Percentiles rank a stretch among this genome's conserved stretches.
Evolutionary conservation across 2,113 vertebrate species (phyloP).

Genomic region (Menidia beryllina): DNA sequence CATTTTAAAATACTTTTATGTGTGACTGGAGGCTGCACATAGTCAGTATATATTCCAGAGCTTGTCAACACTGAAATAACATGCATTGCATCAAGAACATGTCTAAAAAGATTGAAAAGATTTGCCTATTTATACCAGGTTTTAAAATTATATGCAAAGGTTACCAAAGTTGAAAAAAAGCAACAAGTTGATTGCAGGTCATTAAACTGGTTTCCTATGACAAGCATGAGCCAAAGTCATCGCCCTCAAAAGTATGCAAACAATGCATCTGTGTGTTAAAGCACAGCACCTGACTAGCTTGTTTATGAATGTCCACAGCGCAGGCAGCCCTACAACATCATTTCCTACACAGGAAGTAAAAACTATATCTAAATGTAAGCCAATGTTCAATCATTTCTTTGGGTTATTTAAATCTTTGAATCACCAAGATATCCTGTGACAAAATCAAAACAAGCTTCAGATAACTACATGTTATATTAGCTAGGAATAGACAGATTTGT

Average conservation of each 20-base stretch:
- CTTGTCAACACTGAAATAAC: slow-evolving; percentile 44
- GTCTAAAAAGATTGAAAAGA: slow-evolving; percentile 27
- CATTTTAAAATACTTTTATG: slow-evolving; percentile 52
- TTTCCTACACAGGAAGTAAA: slow-evolving; percentile 17
- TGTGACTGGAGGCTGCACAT: slow-evolving; percentile 14
- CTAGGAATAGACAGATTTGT: slow-evolving; percentile 13
- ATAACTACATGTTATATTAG: slow-evolving; percentile 48
- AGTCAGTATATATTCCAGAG: slow-evolving; percentile 38
- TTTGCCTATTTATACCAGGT: slow-evolving; percentile 7
- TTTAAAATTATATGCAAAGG: slow-evolving; percentile 38
- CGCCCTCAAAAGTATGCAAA: slow-evolving; percentile 34
- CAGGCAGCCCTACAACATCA: slow-evolving; percentile 10
- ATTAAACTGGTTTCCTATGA: slow-evolving; percentile 57
- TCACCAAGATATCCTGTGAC: slow-evolving; percentile 34
- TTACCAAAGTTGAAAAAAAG: slow-evolving; percentile 10
- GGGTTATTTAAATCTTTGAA: slow-evolving; percentile 55
- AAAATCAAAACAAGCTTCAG: slow-evolving; percentile 50
- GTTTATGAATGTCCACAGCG: not conserved
- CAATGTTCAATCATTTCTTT: slow-evolving; percentile 45
- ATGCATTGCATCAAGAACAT: slow-evolving; percentile 9
- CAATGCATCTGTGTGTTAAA: slow-evolving; percentile 32
- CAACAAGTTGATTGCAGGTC: slow-evolving; percentile 15
- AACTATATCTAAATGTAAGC: slow-evolving; percentile 37
- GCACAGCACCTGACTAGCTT: slow-evolving; percentile 38
- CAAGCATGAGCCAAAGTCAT: slow-evolving; percentile 35